phyloP scores from a whole-genome alignment of 2,797 vertebrate genomes.

The Gorsachius magnificus region DNA sequence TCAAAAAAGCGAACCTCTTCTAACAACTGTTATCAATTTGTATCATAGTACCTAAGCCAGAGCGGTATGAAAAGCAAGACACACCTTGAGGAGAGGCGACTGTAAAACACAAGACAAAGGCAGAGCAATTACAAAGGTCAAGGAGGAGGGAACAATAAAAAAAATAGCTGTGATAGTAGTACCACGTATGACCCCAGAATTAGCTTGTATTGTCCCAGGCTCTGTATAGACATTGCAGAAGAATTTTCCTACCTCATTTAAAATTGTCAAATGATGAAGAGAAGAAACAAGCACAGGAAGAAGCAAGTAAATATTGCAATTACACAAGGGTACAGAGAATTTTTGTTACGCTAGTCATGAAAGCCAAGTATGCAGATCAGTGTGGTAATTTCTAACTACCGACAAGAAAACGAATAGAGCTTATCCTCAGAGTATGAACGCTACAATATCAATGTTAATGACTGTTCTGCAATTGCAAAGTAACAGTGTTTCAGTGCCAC shows the following conservation, averaged over 20 bases:
- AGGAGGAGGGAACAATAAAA: background rate
- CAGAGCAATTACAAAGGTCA: accelerated
- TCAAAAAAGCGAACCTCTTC: background rate
- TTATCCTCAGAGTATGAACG: background rate
- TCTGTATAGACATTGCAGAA: background rate
- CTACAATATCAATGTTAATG: background rate
- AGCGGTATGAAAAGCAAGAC: background rate
- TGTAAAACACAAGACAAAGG: background rate
- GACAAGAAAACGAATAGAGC: background rate
- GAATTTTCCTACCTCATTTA: background rate
- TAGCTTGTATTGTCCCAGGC: background rate
- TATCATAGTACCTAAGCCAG: background rate
- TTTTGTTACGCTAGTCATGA: background rate
- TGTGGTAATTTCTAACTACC: background rate
- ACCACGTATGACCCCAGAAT: background rate
- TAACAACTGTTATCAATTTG: background rate
- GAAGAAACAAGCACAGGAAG: background rate
- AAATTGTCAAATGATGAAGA: background rate
- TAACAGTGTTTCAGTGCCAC: background rate
- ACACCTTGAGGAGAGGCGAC: background rate
- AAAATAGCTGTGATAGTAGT: accelerated
- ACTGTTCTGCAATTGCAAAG: background rate
- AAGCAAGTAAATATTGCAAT: background rate
- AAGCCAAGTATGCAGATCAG: background rate
- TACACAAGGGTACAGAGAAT: background rate